phyloP scores from a whole-genome alignment of 2,888 invertebrate species.

The Yponomeuta sedellus region DNA sequence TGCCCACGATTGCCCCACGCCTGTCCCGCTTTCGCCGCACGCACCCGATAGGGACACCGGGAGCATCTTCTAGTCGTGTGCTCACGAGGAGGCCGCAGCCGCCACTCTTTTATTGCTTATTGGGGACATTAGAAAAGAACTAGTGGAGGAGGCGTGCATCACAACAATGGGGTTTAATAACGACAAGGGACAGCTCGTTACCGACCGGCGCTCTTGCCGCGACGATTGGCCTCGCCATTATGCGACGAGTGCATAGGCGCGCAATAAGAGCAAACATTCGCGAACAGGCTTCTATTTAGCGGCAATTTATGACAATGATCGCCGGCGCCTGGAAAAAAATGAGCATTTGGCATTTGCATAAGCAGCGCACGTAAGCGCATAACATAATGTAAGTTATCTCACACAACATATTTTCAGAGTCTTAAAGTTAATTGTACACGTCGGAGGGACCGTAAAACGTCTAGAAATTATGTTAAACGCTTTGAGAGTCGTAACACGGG shows the following conservation, averaged over 20 bases:
- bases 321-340: constrained; percentile 7
- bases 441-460: constrained; percentile 6
- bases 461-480: neutral
- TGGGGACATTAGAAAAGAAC: constrained; percentile 41
- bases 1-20: constrained; percentile 17
- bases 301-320: constrained; percentile 28
- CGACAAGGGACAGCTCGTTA: constrained; percentile 56
- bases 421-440: neutral
- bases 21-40: neutral
- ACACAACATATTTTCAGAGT: neutral
- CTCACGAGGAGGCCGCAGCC: neutral
- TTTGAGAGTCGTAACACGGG: neutral
- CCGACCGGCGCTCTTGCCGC: constrained; percentile 48
- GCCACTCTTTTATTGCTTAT: constrained; percentile 53
- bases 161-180: constrained; percentile 64
- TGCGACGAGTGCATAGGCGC: constrained; percentile 40
- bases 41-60: neutral
- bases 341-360: constrained; percentile 13
- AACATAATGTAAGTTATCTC: constrained; percentile 6
- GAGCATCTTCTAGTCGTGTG: neutral
- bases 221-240: constrained; percentile 56
- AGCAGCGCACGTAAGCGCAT: constrained; percentile 5
- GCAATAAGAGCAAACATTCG: constrained; percentile 51
- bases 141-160: constrained; percentile 32
- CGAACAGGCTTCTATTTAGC: constrained; percentile 39